Evolutionary conservation across 1,140 invertebrate genomes (phyloP), one percentile per base, ranked within the genome.

Genomic region (Drosophila dunni): DNA sequence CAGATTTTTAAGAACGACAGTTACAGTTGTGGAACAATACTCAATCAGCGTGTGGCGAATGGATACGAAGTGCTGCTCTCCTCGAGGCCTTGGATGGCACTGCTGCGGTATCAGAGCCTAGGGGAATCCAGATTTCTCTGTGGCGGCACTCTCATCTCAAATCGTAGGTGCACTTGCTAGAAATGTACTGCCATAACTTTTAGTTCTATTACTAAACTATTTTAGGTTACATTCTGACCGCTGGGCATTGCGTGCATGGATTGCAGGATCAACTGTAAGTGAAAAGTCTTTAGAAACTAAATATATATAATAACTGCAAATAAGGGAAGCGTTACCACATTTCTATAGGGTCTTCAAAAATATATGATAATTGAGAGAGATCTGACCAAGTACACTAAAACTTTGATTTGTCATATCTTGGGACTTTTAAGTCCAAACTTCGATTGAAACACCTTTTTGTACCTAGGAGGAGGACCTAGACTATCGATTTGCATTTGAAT

Each of bases 161-260:
- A 90, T 4, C 82, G 92, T 85, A 66, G 9, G 79, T 62, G 3
- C 1, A 38, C 1, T 4, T 15, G 0, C 9, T 13, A 2, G 24
- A 29, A 29, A 29, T 0, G 6, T 34, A 11, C 1, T 7, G 20
- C 20, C 9, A 2, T 36, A 3, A 34, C 7, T 1, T 4, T 11
- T 48, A 29, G 3, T 5, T 10, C 7, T 5, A 3, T 40, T 0
- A 50, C 57, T 29, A 1, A 20, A 29, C 0, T 13, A 36, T 24
- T 54, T 3, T 48, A 86, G 83, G 84, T 20, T 93, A 94, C 53
- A 89, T 94, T 13, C 65, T 94, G 9, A 97, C 97, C 0, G 97
- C 97, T 4, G 96, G 96, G 6, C 90, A 92, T 48, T 92, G 91
- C 54, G 60, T 91, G 0, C 42, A 71, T 33, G 72, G 68, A 15